phyloP scores from a whole-genome alignment of 2,113 vertebrate species.

The Copsychus sechellarum region DNA sequence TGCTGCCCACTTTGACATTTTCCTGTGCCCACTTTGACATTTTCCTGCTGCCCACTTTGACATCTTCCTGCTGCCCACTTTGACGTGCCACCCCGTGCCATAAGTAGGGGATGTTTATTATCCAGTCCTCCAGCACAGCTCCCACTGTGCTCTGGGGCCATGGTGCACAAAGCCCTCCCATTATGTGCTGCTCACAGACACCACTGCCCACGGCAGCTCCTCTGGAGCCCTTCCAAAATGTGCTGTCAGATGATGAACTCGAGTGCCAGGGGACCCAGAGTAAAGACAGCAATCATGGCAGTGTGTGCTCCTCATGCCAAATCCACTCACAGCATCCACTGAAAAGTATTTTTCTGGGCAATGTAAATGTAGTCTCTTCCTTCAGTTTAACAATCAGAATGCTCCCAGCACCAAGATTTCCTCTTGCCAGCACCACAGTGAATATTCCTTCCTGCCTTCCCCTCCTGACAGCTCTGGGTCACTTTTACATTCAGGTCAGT shows the following conservation, averaged over 20 bases:
- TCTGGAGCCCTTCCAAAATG: conserved; percentile 38
- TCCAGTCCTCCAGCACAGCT: background rate
- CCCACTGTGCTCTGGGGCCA: background rate
- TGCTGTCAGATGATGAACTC: conserved; percentile 18
- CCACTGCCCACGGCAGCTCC: background rate
- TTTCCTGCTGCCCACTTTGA: too few relatives aligned
- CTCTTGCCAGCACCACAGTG: background rate
- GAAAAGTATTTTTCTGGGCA: background rate
- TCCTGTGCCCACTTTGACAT: too few relatives aligned
- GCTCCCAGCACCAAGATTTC: background rate
- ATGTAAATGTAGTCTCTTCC: background rate
- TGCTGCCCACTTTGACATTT: too few relatives aligned
- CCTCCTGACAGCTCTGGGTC: background rate
- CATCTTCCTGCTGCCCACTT: too few relatives aligned
- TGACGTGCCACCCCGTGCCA: background rate
- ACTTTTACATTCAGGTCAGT: background rate
- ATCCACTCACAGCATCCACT: background rate
- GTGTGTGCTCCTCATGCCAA: background rate
- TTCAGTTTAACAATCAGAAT: background rate
- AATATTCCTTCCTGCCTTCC: background rate
- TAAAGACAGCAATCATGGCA: background rate
- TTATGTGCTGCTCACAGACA: background rate
- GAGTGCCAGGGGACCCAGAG: background rate
- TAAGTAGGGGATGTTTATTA: background rate
- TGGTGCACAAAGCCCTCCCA: background rate